Base-by-base conservation (phyloP, 2,888 invertebrate genomes). In the Campopleginae sp. region DNA sequence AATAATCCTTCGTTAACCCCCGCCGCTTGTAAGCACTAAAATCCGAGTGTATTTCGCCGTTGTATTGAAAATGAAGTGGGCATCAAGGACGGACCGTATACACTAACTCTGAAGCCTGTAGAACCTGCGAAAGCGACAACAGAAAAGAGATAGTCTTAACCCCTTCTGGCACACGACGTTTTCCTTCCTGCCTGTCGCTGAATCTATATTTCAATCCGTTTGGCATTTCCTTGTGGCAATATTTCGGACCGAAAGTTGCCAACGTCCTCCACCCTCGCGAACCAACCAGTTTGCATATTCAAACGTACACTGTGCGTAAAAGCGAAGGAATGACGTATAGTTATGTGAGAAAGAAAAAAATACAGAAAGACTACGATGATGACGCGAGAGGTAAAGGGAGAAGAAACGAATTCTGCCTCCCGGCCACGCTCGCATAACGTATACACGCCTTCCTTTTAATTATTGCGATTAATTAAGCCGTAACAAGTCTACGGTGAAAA, bases 391-490 rank as follows among this genome's bases (percentile, higher is more conserved):
- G 10, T 38, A 51, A 65, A 75, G 79, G 27, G 54, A 54, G 48
- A 72, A 66, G 48, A 48, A 81, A 79, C 78, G 84, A 82, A 84
- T 82, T 82, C 87, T 80, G 84, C 86, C 84, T 82, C 61, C 77
- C 77, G 82, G 84, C 76, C 85, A 83, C 80, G 84, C 86, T 78
- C 85, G 85, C 75, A 80, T 71, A 87, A 89, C 87, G 86, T 88
- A 88, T 79, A 80, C 74, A 80, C 87, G 85, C 89, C 91, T 90
- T 89, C 89, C 90, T 92, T 92, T 92, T 92, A 92, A 92, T 92
- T 92, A 92, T 92, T 92, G 90, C 90, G 89, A 92, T 92, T 92
- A 92, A 92, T 92, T 92, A 91, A 92, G 91, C 90, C 89, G 89
- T 90, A 90, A 91, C 91, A 91, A 91, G 91, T 88, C 88, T 78